Base-by-base conservation (phyloP, 2,797 vertebrate species). In the Saxicola maurus region DNA sequence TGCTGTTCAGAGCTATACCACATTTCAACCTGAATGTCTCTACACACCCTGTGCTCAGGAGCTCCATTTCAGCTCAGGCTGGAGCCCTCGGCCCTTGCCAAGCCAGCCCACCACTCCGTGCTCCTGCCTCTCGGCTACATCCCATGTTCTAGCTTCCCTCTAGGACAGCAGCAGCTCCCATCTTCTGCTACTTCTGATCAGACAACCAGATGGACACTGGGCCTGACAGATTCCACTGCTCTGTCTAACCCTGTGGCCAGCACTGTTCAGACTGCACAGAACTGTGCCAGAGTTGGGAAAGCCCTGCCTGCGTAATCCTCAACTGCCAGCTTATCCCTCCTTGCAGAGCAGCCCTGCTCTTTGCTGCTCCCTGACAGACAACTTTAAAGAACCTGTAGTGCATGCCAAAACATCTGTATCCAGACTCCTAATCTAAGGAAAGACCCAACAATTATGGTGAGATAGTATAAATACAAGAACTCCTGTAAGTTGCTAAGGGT, bases 291-390 rank as follows among this genome's bases (percentile, higher is more conserved):
- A 21, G 15, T 3, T 3, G 2, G 28, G 19, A 48, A 67, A 66
- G n/a, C 42, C 20, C 21, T 14, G n/a, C 16, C 37, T 3, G 20
- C 0, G 0, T 4, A 33, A 59, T 13, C 12, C 12, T 5, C 1
- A 2, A 13, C 38, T 18, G 30, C 45, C 48, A 42, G 15, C 28
- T 43, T 6, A 14, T 6, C 18, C 33, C n/a, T 67, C 37, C 37
- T 18, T 19, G 24, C 24, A 56, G 14, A 68, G 24, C 20, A 72
- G 23, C 23, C 35, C 45, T 45, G 33, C n/a, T 80, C 48, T 17
- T 17, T 35, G 30, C n/a, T 46, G 73, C 55, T 73, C 18, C 30
- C 9, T 5, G 14, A 24, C 19, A 52, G 37, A 9, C n/a, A 43
- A 19, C 46, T 37, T 45, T n/a, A 28, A 17, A 33, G 14, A 49